Conservation (phyloP, 2,113 vertebrate genomes). For the Azemiops feae region DNA sequence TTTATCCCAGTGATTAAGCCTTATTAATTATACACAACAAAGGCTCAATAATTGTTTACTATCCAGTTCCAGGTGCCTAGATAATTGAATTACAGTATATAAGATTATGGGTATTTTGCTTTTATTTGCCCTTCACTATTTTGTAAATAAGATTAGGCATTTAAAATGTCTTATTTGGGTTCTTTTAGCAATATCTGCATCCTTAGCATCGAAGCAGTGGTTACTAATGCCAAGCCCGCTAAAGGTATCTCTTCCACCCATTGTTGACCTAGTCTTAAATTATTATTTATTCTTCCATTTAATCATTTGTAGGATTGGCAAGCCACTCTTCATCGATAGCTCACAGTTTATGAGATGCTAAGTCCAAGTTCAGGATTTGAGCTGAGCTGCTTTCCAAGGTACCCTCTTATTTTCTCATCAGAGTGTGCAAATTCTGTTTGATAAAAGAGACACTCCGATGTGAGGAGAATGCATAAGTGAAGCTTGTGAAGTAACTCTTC, state of each 20-base stretch:
- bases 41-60: background rate
- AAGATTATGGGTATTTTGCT: background rate
- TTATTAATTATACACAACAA: background rate
- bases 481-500: background rate
- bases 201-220: background rate
- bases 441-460: background rate
- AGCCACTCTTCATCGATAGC: background rate
- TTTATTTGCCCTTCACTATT: background rate
- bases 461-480: conserved; percentile 11
- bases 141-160: background rate
- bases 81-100: background rate
- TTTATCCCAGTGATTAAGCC: background rate
- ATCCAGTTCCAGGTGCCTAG: background rate
- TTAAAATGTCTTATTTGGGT: background rate
- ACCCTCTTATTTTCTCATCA: conserved; percentile 4
- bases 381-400: background rate
- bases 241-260: background rate
- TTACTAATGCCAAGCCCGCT: background rate
- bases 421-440: conserved; percentile 4
- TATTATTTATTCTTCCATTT: background rate
- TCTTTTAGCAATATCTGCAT: background rate
- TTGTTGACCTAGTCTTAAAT: background rate
- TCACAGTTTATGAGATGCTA: background rate
- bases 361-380: background rate
- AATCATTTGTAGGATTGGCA: background rate